phyloP scores from a whole-genome alignment of 2,797 vertebrate genomes.

The Lycodopsis pacificus region DNA sequence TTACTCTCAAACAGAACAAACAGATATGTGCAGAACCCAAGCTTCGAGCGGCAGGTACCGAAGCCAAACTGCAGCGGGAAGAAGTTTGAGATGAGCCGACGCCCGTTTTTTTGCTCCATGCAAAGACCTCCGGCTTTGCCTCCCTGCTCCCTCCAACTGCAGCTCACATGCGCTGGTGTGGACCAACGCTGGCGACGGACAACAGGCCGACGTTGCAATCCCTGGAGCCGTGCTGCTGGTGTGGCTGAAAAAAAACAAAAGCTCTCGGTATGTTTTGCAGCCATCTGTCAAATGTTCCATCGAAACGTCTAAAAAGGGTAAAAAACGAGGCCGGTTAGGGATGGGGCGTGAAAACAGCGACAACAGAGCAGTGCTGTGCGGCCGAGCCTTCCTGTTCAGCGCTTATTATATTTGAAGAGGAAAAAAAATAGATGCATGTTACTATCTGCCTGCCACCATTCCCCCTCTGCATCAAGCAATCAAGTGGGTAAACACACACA shows the following conservation, averaged over 20 bases:
- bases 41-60: too few relatives aligned
- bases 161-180: neutral
- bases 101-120: too few relatives aligned
- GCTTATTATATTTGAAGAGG: slow-evolving; percentile 30
- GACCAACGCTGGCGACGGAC: neutral
- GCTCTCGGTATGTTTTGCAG: neutral
- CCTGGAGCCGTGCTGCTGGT: neutral
- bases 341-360: neutral
- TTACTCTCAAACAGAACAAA: too few relatives aligned
- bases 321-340: neutral
- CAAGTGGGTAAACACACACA: slow-evolving; percentile 64
- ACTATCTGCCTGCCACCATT: slow-evolving; percentile 1
- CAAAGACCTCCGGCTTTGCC: too few relatives aligned
- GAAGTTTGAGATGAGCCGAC: too few relatives aligned
- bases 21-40: too few relatives aligned
- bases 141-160: too few relatives aligned
- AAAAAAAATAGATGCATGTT: slow-evolving; percentile 33
- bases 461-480: slow-evolving; percentile 57
- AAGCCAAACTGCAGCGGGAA: too few relatives aligned
- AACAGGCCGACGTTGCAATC: neutral
- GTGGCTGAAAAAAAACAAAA: neutral
- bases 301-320: neutral
- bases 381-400: neutral
- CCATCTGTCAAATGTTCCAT: neutral
- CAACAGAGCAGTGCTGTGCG: neutral